Percentiles rank a stretch among this genome's conserved stretches.
Evolutionary conservation across 2,113 vertebrate species (phyloP).

Genomic region (Anolis carolinensis): DNA sequence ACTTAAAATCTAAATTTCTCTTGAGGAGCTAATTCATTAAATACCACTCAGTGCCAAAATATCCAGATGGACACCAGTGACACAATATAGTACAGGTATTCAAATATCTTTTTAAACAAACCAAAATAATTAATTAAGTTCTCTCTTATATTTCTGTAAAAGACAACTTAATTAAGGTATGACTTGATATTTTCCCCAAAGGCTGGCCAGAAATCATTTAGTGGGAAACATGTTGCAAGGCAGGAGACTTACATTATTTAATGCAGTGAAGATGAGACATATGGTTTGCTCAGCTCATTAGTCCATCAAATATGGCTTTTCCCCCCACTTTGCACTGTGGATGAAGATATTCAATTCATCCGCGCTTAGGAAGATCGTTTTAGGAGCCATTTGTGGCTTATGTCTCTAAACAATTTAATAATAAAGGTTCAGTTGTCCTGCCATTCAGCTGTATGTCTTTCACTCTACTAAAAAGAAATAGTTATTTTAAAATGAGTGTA

Average conservation of each 20-base stretch:
- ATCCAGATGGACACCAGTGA: constrained; percentile 16
- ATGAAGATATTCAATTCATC: background rate
- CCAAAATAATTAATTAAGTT: background rate
- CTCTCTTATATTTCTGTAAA: constrained; percentile 33
- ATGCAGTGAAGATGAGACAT: background rate
- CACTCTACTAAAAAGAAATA: background rate
- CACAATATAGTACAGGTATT: constrained; percentile 26
- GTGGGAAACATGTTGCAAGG: constrained; percentile 25
- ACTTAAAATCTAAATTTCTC: constrained; percentile 9
- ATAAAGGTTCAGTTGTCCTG: background rate
- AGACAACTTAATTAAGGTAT: background rate
- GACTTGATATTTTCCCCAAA: constrained; percentile 16
- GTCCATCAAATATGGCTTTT: background rate
- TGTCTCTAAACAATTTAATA: background rate
- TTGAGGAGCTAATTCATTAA: constrained; percentile 31
- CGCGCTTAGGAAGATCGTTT: constrained; percentile 18
- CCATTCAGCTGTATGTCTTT: background rate
- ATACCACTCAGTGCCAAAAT: background rate
- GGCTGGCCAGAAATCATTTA: constrained; percentile 12
- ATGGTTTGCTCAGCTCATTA: constrained; percentile 18
- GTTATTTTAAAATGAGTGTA: too few relatives aligned
- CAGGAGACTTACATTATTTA: constrained; percentile 24
- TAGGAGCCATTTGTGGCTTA: background rate
- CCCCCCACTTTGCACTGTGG: background rate
- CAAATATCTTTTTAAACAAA: background rate